Evolutionary conservation across 2,888 invertebrate genomes (phyloP), one percentile per base, ranked within the genome.

Genomic region (Hirtodrosophila histrioides): DNA sequence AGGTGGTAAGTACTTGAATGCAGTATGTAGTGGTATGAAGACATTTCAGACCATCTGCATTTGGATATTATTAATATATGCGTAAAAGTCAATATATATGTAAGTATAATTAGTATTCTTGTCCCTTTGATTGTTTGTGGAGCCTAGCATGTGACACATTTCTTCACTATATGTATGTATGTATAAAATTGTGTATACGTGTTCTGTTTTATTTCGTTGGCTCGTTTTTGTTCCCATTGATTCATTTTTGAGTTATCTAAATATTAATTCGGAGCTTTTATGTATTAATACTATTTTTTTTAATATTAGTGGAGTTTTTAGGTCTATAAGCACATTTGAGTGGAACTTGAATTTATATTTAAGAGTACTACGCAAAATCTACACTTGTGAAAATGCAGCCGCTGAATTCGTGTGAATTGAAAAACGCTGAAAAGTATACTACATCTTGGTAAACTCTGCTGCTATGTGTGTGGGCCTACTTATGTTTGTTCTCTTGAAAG

Each of bases 381-480:
- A 29, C 37, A 56, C 54, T 43, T 58, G 31, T 23, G 17, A 55
- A 49, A 62, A 46, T 39, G 60, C 17, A 39, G 27, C 17, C 37
- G 50, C 44, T 44, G 45, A 50, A 33, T 35, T 62, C 54, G 43
- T 77, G 60, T 57, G 62, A 48, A 64, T 74, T 57, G 57, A 68
- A 57, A 69, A 69, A 49, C 72, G 66, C 50, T 75, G 57, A 77
- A 75, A 86, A 68, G 73, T 75, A 78, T 70, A 84, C 75, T 78
- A 69, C 70, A 70, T 69, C 40, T 62, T 49, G 48, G 40, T 60
- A 41, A 64, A 43, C 48, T 56, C 10, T 50, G 36, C 49, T 56
- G 27, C 53, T 62, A 46, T 45, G 43, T 48, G 35, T 31, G 3
- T 0, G 24, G 35, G 48, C 63, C 49, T 57, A 53, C 48, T 27